These are phyloP conservation scores for Pterostichus madidus DNA, from an alignment of 2,888 invertebrate species.

Conservation along the genomic window DNA sequence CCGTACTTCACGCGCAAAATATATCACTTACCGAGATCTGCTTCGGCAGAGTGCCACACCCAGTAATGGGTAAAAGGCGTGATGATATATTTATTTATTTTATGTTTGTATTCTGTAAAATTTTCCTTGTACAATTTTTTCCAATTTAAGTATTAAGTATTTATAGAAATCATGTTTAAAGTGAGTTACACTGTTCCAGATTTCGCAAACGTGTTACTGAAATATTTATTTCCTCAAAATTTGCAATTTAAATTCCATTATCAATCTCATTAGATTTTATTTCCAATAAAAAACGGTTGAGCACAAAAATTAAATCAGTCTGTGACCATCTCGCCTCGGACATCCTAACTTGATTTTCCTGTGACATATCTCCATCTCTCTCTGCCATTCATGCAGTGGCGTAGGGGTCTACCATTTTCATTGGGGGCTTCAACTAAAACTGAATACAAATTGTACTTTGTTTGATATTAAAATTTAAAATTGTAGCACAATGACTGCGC, in stretches of 20 bases:
- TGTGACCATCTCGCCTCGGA: slow-evolving; percentile 27
- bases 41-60: too few species aligned
- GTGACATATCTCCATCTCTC: slow-evolving; percentile 9
- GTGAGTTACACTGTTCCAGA: background rate
- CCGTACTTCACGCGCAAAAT: too few species aligned
- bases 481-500: too few species aligned
- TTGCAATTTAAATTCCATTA: slow-evolving; percentile 16
- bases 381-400: background rate
- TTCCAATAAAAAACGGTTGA: slow-evolving; percentile 2
- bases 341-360: slow-evolving; percentile 9
- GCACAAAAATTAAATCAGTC: slow-evolving; percentile 25
- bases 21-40: too few species aligned
- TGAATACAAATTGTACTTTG: too few species aligned
- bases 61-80: too few species aligned
- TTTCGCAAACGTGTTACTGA: background rate
- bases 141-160: background rate
- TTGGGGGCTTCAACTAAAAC: too few species aligned
- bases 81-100: too few species aligned
- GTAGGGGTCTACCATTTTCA: too few species aligned
- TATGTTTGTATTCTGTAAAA: too few species aligned
- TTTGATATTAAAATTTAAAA: too few species aligned
- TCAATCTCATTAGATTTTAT: slow-evolving; percentile 9
- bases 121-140: too few species aligned
- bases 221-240: background rate
- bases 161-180: background rate